phyloP scores from a whole-genome alignment of 1,140 invertebrate species.

The Portunus trituberculatus region DNA sequence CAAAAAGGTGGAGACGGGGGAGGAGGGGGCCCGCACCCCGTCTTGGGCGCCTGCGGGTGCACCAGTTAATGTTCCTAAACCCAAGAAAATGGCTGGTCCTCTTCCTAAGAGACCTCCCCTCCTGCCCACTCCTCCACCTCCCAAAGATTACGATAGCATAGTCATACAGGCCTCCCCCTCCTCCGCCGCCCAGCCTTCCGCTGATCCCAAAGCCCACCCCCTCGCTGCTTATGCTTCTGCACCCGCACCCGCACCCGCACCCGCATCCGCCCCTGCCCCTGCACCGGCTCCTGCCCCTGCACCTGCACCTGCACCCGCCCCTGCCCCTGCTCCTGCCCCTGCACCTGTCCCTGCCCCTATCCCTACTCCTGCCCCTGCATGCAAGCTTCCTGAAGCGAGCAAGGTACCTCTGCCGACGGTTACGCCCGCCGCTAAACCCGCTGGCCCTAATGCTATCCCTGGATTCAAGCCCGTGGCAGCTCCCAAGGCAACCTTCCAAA shows the following conservation, averaged over 20 bases:
- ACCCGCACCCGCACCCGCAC: neutral
- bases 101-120: constrained; percentile 76
- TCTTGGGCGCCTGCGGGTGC: constrained; percentile 75
- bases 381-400: constrained; percentile 25
- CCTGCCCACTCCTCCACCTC: constrained; percentile 77
- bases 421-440: constrained; percentile 72
- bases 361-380: constrained; percentile 49
- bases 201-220: constrained; percentile 67
- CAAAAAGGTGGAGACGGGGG: constrained; percentile 63
- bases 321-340: constrained; percentile 74
- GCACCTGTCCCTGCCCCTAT: constrained; percentile 1
- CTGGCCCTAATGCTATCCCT: constrained; percentile 41
- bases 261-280: constrained; percentile 74
- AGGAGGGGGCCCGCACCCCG: constrained; percentile 67
- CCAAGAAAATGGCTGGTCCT: constrained; percentile 70
- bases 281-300: neutral
- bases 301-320: neutral
- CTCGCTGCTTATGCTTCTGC: constrained; percentile 75
- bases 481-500: constrained; percentile 53
- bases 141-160: constrained; percentile 77
- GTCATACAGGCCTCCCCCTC: constrained; percentile 71
- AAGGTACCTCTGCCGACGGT: constrained; percentile 53
- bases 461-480: constrained; percentile 63
- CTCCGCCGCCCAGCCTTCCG: constrained; percentile 40
- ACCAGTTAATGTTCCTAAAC: constrained; percentile 65